Base-by-base conservation (phyloP, 2,888 invertebrate genomes). In the Zygogramma bicolorata region DNA sequence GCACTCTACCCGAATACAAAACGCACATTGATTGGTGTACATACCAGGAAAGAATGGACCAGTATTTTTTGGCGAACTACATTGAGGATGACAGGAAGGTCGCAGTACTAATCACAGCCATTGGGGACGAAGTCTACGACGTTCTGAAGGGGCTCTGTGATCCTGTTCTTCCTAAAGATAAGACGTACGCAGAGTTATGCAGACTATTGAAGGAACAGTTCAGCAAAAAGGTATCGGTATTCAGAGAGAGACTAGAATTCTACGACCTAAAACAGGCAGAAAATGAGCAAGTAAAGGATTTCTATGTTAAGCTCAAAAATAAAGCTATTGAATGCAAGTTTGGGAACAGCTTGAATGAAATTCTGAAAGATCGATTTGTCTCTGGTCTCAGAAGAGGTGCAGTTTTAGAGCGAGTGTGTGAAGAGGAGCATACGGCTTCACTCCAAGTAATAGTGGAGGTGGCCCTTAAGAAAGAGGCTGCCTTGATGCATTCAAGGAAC, bases 41-140 rank as follows among this genome's bases (percentile, higher is more conserved):
- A 20, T 69, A 63, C 15, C 61, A 69, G 22, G 76, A 78, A 63
- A 72, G 75, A 34, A 70, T 77, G 66, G 77, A 79, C 25, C 77
- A 79, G 34, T 77, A 76, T 63, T 77, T 77, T 65, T 53, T 73
- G 20, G 73, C 74, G 7, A 76, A 79, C 61, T 66, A 65, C 40
- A 49, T 77, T 8, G 71, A 69, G 7, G 74, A 73, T 10, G 76
- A 74, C 7, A 75, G 74, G 58, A 75, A 74, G 60, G 72, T 71
- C 13, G 72, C 75, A 25, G 70, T 77, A 58, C 58, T 77, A 63
- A 73, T 76, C 18, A 77, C 70, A 15, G 69, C 65, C 22, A 71
- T 79, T 46, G 74, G 76, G 25, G 58, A 68, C 10, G 60, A 72
- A 10, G 65, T 65, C 27, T 77, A 77, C 42, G 75, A 77, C 27